phyloP scores from a whole-genome alignment of 2,797 vertebrate species.

The Pelodytes ibericus region DNA sequence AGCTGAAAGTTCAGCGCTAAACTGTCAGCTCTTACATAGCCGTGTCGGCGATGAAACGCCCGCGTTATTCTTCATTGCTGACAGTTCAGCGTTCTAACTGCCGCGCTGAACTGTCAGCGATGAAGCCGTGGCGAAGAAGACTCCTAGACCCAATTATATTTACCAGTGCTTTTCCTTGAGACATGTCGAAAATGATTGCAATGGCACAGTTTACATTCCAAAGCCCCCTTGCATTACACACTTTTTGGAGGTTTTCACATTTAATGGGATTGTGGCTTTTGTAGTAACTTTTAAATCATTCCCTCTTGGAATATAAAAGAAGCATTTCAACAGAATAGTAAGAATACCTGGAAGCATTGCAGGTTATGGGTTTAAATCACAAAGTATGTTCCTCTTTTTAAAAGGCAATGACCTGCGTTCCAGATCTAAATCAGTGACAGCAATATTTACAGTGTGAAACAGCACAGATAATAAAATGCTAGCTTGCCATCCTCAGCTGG shows the following conservation, averaged over 20 bases:
- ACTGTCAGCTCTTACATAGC: too few relatives aligned
- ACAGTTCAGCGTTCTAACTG: too few relatives aligned
- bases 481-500: neutral
- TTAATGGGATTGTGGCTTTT: neutral
- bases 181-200: neutral
- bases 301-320: neutral
- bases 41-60: too few relatives aligned
- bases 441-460: conserved; percentile 29
- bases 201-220: neutral
- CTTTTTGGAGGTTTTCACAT: neutral
- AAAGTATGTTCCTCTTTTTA: neutral
- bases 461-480: conserved; percentile 19
- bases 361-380: neutral
- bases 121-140: too few relatives aligned
- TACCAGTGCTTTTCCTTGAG: too few relatives aligned
- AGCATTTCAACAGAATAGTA: neutral
- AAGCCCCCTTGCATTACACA: neutral
- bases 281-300: neutral
- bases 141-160: too few relatives aligned
- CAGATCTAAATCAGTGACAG: conserved; percentile 15
- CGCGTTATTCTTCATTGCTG: too few relatives aligned
- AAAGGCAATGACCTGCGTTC: conserved; percentile 24
- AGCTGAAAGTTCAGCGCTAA: too few relatives aligned
- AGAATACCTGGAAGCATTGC: neutral
- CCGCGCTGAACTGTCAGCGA: too few relatives aligned